Conservation (phyloP, 2,797 vertebrate genomes). For the Typhlichthys eigenmanni region DNA sequence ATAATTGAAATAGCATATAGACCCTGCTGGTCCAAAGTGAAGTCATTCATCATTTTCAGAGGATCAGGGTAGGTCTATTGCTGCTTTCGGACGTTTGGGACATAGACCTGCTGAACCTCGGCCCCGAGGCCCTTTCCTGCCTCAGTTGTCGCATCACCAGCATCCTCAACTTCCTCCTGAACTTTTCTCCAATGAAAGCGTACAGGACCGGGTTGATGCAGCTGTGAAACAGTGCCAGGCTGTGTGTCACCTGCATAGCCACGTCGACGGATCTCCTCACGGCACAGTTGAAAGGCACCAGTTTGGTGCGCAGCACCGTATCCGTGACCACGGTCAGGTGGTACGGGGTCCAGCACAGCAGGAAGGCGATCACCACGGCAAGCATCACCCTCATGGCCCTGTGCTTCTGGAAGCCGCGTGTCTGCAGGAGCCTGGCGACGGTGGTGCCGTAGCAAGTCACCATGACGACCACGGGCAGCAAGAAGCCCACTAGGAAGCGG, state of each 20-base stretch:
- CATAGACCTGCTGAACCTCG: slow-evolving; percentile 71
- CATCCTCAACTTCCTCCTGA: slow-evolving; percentile 62
- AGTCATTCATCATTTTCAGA: slow-evolving; percentile 44
- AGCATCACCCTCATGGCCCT: slow-evolving; percentile 80
- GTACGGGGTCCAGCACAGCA: slow-evolving; percentile 78
- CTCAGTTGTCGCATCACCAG: slow-evolving; percentile 49
- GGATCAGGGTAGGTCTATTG: slow-evolving; percentile 32
- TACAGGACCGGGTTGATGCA: slow-evolving; percentile 80
- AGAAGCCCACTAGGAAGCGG: slow-evolving; percentile 72
- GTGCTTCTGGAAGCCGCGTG: slow-evolving; percentile 74
- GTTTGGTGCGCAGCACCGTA: slow-evolving; percentile 49
- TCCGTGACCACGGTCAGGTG: slow-evolving; percentile 65
- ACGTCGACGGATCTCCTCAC: slow-evolving; percentile 23
- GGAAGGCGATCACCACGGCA: slow-evolving; percentile 71
- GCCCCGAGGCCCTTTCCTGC: slow-evolving; percentile 40
- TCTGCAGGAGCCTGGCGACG: slow-evolving; percentile 61
- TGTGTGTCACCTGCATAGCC: slow-evolving; percentile 52
- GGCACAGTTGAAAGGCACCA: slow-evolving; percentile 44
- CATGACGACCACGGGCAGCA: slow-evolving; percentile 74
- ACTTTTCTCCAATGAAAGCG: slow-evolving; percentile 79
- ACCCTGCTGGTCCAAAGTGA: background rate
- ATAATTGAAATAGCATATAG: background rate
- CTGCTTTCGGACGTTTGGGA: slow-evolving; percentile 71
- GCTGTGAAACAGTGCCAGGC: slow-evolving; percentile 74
- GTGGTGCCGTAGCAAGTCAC: slow-evolving; percentile 72